Percentiles rank a stretch among this genome's conserved stretches.
Conservation (phyloP, 2,888 invertebrate genomes). For the Hydriomena furcata region DNA sequence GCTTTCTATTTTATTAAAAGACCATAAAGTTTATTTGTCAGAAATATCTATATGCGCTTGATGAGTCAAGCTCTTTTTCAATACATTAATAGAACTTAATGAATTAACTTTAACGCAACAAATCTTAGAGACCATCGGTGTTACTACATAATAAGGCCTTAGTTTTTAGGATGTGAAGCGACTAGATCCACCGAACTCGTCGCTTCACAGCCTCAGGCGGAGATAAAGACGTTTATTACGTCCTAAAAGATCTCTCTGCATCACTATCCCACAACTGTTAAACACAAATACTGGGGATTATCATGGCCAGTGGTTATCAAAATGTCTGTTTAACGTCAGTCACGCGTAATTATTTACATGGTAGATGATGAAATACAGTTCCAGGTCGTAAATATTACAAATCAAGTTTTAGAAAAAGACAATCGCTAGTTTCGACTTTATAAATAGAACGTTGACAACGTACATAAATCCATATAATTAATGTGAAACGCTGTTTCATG, state of each 20-base stretch:
- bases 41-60: background rate
- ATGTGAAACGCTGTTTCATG: too few relatives aligned
- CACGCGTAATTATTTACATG: too few relatives aligned
- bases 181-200: conserved; percentile 13
- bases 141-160: conserved; percentile 47
- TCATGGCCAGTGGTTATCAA: too few relatives aligned
- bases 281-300: background rate
- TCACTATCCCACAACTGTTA: background rate
- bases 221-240: conserved; percentile 5
- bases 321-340: too few relatives aligned
- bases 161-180: conserved; percentile 28
- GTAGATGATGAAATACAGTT: too few relatives aligned
- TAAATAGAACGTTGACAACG: too few relatives aligned
- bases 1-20: too few relatives aligned
- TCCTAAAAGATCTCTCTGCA: background rate
- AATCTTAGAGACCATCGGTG: conserved; percentile 40
- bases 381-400: too few relatives aligned
- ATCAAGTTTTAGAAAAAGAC: too few relatives aligned
- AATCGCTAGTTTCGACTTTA: too few relatives aligned
- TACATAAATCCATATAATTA: too few relatives aligned
- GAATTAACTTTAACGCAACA: conserved; percentile 28
- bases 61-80: background rate
- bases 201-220: conserved; percentile 20
- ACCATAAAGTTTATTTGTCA: background rate
- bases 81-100: conserved; percentile 7